A percentile compares a stretch with the other conserved stretches of the same genome.
phyloP scores from a whole-genome alignment of 2,797 vertebrate genomes.

The Crocidura indochinensis region DNA sequence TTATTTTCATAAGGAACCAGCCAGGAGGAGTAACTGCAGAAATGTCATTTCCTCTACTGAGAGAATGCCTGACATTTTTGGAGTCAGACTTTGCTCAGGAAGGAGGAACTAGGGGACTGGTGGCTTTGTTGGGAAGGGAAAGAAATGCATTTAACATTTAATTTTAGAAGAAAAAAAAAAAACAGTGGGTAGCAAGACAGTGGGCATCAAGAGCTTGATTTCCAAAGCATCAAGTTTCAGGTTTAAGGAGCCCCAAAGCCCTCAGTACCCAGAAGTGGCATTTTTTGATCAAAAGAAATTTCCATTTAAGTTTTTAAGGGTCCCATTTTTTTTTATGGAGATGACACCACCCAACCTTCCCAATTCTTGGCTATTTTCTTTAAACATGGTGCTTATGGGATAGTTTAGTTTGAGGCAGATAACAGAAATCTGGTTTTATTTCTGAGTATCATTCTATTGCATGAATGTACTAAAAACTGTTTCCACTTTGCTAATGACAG shows the following conservation, averaged over 20 bases:
- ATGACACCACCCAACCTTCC: not conserved
- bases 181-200: not conserved
- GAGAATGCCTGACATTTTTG: conserved; percentile 5
- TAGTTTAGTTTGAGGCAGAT: not conserved
- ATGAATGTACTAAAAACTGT: not conserved
- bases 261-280: too few species aligned
- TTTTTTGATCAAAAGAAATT: not conserved
- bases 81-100: conserved; percentile 27
- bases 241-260: not conserved
- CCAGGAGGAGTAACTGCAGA: conserved; percentile 24
- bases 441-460: not conserved
- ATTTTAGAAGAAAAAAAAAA: conserved; percentile 4
- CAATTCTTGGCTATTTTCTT: conserved; percentile 4
- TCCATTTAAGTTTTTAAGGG: not conserved
- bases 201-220: not conserved
- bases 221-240: not conserved
- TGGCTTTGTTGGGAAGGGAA: not conserved
- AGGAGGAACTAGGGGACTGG: not conserved
- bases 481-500: not conserved
- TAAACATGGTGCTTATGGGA: not conserved
- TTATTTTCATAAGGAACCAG: conserved; percentile 64
- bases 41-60: conserved; percentile 17
- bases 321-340: not conserved
- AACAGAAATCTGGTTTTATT: not conserved
- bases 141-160: not conserved